A percentile compares a stretch with the other conserved stretches of the same genome.
Conservation (phyloP, 2,113 vertebrate species). For the Varanus komodoensis region DNA sequence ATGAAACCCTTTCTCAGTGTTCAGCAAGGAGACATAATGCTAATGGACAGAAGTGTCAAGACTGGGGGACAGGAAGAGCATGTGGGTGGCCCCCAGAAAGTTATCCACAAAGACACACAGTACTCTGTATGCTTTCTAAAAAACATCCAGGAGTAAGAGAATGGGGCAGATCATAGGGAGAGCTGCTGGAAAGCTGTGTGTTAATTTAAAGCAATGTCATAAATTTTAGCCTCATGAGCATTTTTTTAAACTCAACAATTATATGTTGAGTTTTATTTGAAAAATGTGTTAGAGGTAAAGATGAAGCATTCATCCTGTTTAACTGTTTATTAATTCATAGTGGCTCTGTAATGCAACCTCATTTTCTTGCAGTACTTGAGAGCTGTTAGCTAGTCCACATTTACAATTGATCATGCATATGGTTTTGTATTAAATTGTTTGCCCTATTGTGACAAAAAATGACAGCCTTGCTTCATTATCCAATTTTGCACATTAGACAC, state of each 20-base stretch:
- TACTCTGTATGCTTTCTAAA: not conserved
- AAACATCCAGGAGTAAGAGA: not conserved
- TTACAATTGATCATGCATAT: not conserved
- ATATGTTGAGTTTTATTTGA: not conserved
- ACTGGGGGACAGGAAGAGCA: no score
- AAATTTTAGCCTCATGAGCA: not conserved
- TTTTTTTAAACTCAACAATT: not conserved
- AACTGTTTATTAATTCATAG: not conserved
- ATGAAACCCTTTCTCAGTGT: not conserved
- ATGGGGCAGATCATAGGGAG: no score
- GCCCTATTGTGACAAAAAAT: not conserved
- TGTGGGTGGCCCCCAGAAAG: not conserved
- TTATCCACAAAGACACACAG: not conserved
- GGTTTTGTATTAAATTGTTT: not conserved
- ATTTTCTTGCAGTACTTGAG: not conserved
- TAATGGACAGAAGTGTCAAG: no score
- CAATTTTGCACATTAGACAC: not conserved
- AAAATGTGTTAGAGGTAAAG: not conserved
- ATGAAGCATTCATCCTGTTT: not conserved
- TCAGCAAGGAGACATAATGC: not conserved
- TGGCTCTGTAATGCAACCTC: not conserved
- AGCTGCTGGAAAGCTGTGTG: not conserved
- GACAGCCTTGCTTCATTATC: conserved; percentile 41
- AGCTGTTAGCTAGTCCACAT: not conserved
- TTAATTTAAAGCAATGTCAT: not conserved